phyloP scores from a whole-genome alignment of 2,888 invertebrate species.

The Netelia inedita region DNA sequence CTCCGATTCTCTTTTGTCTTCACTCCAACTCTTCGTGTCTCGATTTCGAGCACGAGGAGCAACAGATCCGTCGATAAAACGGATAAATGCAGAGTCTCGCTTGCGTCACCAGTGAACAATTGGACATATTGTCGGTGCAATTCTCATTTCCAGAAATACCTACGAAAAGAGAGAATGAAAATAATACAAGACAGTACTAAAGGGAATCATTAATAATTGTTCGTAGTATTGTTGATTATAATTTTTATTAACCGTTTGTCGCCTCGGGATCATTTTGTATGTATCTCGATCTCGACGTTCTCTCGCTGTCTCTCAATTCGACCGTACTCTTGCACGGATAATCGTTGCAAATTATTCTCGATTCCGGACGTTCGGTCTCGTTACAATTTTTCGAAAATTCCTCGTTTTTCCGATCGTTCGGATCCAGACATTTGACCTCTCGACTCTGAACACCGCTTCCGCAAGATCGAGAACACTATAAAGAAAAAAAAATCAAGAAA shows the following conservation, averaged over 20 bases:
- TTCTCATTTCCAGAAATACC: constrained; percentile 82
- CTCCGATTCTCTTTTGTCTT: constrained; percentile 15
- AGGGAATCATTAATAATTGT: neutral
- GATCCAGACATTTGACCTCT: constrained; percentile 86
- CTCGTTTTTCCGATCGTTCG: constrained; percentile 78
- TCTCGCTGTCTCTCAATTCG: constrained; percentile 66
- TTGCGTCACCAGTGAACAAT: constrained; percentile 93
- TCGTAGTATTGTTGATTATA: neutral
- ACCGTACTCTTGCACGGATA: constrained; percentile 74
- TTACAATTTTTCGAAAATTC: constrained; percentile 85
- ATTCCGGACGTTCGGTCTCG: constrained; percentile 85
- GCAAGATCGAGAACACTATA: constrained; percentile 87
- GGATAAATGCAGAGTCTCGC: constrained; percentile 94
- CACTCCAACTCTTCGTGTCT: constrained; percentile 71
- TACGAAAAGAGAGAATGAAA: constrained; percentile 77
- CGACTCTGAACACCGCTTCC: constrained; percentile 87
- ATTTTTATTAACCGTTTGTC: constrained; percentile 60
- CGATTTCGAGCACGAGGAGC: constrained; percentile 88
- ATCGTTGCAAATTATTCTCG: constrained; percentile 86
- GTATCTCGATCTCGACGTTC: constrained; percentile 50
- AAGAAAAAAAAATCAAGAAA: constrained; percentile 29
- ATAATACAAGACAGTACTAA: neutral
- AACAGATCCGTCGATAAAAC: constrained; percentile 93
- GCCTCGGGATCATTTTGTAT: constrained; percentile 74
- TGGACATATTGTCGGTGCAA: constrained; percentile 90